Conservation (phyloP, 1,140 invertebrate genomes). For the Babylonia areolata region DNA sequence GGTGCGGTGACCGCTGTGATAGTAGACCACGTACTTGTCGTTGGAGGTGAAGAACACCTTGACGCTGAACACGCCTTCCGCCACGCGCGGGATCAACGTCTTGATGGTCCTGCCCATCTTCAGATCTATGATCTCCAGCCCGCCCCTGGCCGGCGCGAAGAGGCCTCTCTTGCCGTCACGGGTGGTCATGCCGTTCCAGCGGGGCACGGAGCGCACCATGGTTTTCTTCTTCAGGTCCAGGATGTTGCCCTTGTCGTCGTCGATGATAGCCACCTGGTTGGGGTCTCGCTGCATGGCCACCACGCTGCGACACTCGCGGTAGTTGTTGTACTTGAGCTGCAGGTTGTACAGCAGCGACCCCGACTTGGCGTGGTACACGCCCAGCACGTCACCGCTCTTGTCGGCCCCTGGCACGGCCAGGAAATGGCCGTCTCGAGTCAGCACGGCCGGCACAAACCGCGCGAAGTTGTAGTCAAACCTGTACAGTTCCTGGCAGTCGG, state of each 20-base stretch:
- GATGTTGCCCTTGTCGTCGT: slow-evolving; percentile 90
- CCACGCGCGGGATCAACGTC: slow-evolving; percentile 91
- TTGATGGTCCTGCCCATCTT: slow-evolving; percentile 84
- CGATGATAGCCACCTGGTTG: slow-evolving; percentile 90
- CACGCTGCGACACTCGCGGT: slow-evolving; percentile 73
- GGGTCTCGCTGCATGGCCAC: slow-evolving; percentile 78
- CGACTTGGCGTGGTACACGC: slow-evolving; percentile 89
- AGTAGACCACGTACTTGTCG: slow-evolving; percentile 97
- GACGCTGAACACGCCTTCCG: slow-evolving; percentile 97
- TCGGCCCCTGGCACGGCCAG: slow-evolving; percentile 88
- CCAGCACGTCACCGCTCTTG: slow-evolving; percentile 89
- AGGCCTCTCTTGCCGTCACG: slow-evolving; percentile 86
- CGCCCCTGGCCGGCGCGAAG: slow-evolving; percentile 93
- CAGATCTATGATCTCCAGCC: slow-evolving; percentile 83
- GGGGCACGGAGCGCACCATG: slow-evolving; percentile 75
- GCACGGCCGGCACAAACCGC: slow-evolving; percentile 79
- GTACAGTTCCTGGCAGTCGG: slow-evolving; percentile 84
- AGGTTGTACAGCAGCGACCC: slow-evolving; percentile 87
- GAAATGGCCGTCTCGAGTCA: slow-evolving; percentile 88
- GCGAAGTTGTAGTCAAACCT: slow-evolving; percentile 84
- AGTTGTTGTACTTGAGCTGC: slow-evolving; percentile 71
- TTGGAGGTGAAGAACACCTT: slow-evolving; percentile 95
- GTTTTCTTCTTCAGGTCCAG: slow-evolving; percentile 78
- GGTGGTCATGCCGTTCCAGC: slow-evolving; percentile 79
- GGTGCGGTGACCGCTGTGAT: slow-evolving; percentile 95